Evolutionary conservation across 1,140 invertebrate species (phyloP).

Genomic region (Medauroidea extradentata): DNA sequence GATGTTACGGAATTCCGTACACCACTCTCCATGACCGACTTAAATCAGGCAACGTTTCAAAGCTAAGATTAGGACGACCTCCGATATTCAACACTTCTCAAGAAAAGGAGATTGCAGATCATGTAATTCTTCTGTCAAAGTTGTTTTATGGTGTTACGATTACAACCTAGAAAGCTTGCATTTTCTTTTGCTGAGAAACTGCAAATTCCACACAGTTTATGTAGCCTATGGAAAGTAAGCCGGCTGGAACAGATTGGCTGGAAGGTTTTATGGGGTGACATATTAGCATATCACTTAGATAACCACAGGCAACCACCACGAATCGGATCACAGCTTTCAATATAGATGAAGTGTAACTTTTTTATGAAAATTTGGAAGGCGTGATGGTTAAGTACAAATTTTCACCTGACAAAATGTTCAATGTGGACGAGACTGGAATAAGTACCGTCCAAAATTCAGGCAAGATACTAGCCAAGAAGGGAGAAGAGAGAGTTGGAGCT

Average conservation of each 20-base stretch:
- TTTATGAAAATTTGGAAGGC: slow-evolving; percentile 34
- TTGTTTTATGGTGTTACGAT: slow-evolving; percentile 3
- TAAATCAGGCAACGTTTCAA: background rate
- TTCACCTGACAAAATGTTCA: slow-evolving; percentile 39
- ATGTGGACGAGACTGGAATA: slow-evolving; percentile 46
- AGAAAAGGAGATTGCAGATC: slow-evolving; percentile 5
- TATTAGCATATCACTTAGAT: slow-evolving; percentile 24
- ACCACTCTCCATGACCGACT: background rate
- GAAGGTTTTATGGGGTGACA: slow-evolving; percentile 28
- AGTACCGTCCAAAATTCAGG: slow-evolving; percentile 33
- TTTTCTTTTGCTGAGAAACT: slow-evolving; percentile 26
- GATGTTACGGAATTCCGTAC: background rate
- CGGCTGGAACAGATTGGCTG: slow-evolving; percentile 33
- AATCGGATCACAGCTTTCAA: slow-evolving; percentile 24
- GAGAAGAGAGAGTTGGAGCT: slow-evolving; percentile 16
- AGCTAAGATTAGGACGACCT: background rate
- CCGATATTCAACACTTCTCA: background rate
- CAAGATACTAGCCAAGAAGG: background rate
- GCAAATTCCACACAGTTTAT: slow-evolving; percentile 30
- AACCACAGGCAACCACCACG: slow-evolving; percentile 38
- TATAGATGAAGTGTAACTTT: slow-evolving; percentile 25
- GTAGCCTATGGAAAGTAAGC: slow-evolving; percentile 26
- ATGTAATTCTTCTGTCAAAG: slow-evolving; percentile 4
- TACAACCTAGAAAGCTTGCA: slow-evolving; percentile 17
- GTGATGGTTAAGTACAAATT: slow-evolving; percentile 39